A percentile compares a stretch with the other conserved stretches of the same genome.
Conservation (phyloP, 2,113 vertebrate genomes). For the Nannospalax galili region DNA sequence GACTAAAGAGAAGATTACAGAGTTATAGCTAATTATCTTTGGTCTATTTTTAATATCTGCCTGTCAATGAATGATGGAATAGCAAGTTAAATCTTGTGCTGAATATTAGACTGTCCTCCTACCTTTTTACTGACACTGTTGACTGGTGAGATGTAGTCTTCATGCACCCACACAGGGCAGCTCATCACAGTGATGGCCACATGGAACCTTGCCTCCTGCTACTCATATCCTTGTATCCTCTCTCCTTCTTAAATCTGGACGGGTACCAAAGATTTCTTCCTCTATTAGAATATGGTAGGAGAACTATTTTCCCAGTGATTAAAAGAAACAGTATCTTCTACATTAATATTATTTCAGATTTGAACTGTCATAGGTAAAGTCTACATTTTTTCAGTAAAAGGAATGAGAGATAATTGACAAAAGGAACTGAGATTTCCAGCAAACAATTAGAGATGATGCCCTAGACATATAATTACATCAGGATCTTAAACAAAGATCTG, state of each 20-base stretch:
- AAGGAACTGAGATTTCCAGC: neutral
- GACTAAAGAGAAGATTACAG: constrained; percentile 34
- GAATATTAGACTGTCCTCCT: neutral
- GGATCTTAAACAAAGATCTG: neutral
- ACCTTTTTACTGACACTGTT: neutral
- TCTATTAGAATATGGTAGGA: neutral
- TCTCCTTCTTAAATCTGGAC: neutral
- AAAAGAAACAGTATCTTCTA: neutral
- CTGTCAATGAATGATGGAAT: constrained; percentile 26
- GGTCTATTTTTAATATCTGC: constrained; percentile 60
- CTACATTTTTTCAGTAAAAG: neutral
- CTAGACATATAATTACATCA: neutral
- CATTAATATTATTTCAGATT: neutral
- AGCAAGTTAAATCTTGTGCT: neutral
- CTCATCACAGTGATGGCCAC: neutral
- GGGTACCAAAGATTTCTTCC: neutral
- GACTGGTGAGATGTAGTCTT: neutral
- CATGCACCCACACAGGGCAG: neutral
- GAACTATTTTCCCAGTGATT: neutral
- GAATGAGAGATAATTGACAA: neutral
- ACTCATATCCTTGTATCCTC: neutral
- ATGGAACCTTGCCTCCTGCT: neutral
- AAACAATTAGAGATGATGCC: neutral
- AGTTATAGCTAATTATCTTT: constrained; percentile 33
- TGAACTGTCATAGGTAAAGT: neutral